phyloP scores from a whole-genome alignment of 1,140 invertebrate genomes.

The Mactra quadrangularis region DNA sequence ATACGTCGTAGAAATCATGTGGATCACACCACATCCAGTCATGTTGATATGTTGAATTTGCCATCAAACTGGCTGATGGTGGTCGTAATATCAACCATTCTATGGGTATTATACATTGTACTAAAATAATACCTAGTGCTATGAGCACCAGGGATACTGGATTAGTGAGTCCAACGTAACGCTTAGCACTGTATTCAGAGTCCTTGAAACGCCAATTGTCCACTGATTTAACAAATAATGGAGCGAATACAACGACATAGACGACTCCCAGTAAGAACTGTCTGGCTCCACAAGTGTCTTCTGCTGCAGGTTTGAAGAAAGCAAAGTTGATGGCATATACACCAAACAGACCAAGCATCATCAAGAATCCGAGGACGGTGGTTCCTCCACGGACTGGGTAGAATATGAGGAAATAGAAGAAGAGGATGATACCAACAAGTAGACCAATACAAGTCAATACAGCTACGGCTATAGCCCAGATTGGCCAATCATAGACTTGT shows the following conservation, averaged over 20 bases:
- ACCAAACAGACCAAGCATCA: conserved; percentile 84
- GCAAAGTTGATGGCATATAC: conserved; percentile 85
- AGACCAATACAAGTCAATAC: conserved; percentile 81
- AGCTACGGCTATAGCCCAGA: conserved; percentile 81
- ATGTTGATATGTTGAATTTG: conserved; percentile 49
- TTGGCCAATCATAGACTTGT: conserved; percentile 74
- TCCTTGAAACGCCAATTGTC: conserved; percentile 83
- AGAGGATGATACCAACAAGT: conserved; percentile 80
- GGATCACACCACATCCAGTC: conserved; percentile 80
- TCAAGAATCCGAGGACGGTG: conserved; percentile 84
- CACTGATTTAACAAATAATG: conserved; percentile 84
- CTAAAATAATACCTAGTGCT: conserved; percentile 81
- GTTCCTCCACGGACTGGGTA: conserved; percentile 84
- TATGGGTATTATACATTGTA: conserved; percentile 82
- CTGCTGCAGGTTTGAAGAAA: conserved; percentile 84
- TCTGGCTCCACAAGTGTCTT: conserved; percentile 83
- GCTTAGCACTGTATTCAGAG: conserved; percentile 68
- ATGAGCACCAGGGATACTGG: conserved; percentile 82
- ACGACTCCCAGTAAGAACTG: conserved; percentile 83
- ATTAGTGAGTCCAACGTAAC: conserved; percentile 76
- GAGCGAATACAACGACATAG: conserved; percentile 84
- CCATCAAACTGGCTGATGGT: conserved; percentile 69
- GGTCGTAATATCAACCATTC: conserved; percentile 76
- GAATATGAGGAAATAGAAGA: conserved; percentile 83
- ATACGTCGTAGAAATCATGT: conserved; percentile 81